Conservation (phyloP, 1,140 invertebrate genomes). For the Leptopilina boulardi region DNA sequence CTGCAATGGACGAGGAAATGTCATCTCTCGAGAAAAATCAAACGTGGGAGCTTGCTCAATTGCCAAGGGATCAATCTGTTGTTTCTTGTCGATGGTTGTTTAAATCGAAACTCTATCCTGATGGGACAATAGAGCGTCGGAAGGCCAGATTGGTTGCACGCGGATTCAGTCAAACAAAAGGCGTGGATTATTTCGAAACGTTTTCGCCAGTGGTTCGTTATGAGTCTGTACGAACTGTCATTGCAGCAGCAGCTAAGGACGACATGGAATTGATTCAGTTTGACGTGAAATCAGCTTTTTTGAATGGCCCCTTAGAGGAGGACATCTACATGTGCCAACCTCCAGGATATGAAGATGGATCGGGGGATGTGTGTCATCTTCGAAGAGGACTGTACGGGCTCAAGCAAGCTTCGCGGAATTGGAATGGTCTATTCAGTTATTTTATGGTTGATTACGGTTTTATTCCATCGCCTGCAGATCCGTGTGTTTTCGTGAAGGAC, state of each 20-base stretch:
- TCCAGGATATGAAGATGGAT: constrained; percentile 45
- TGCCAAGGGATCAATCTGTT: constrained; percentile 48
- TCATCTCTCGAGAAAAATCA: constrained; percentile 52
- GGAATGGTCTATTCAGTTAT: not conserved
- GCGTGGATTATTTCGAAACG: constrained; percentile 60
- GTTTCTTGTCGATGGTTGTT: constrained; percentile 64
- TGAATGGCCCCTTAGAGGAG: constrained; percentile 52
- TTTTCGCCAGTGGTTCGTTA: constrained; percentile 53
- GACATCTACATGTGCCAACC: constrained; percentile 62
- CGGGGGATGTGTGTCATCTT: constrained; percentile 15
- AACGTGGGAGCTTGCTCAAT: constrained; percentile 59
- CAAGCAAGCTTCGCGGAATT: not conserved
- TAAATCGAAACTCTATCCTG: constrained; percentile 57
- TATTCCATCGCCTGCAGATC: not conserved
- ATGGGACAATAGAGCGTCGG: constrained; percentile 36
- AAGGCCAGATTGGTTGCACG: constrained; percentile 54
- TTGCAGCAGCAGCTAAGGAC: constrained; percentile 47
- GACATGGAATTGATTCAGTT: constrained; percentile 52
- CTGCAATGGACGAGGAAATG: constrained; percentile 60
- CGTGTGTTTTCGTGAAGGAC: not conserved
- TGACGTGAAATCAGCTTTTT: constrained; percentile 56
- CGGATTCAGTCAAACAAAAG: constrained; percentile 56
- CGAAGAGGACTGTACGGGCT: not conserved
- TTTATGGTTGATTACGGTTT: not conserved
- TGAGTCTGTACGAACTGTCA: constrained; percentile 46